A percentile compares a stretch with the other conserved stretches of the same genome.
Evolutionary conservation across 23 tunicate genomes (phyloP).

Genomic region (Halocynthia aurantium): DNA sequence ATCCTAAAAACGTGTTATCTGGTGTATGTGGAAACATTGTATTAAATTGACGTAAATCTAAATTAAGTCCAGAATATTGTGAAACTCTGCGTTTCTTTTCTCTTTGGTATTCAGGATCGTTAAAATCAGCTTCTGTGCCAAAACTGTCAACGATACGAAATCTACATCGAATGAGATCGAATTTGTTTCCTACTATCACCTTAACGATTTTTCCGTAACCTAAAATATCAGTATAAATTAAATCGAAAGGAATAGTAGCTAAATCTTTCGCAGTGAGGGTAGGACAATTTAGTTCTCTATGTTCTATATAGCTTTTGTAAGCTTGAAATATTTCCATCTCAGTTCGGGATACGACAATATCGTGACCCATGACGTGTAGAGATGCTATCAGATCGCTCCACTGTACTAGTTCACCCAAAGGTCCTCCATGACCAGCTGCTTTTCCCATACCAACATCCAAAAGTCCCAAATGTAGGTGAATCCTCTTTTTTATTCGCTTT

Average conservation of each 20-base stretch:
- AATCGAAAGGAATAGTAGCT: constrained; percentile 34
- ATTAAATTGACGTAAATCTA: constrained; percentile 10
- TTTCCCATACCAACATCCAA: constrained; percentile 39
- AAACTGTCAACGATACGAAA: constrained; percentile 81
- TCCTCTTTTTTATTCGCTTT: constrained; percentile 41
- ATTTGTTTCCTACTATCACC: constrained; percentile 19
- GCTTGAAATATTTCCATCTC: background rate
- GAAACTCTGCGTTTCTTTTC: background rate
- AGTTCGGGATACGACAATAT: constrained; percentile 19
- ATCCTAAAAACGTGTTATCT: constrained; percentile 88
- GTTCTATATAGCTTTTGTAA: background rate
- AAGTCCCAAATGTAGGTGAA: constrained; percentile 52
- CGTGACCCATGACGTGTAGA: constrained; percentile 70
- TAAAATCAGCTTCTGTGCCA: constrained; percentile 86
- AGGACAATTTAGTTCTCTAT: background rate
- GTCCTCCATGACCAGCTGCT: constrained; percentile 78
- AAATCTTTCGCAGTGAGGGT: background rate
- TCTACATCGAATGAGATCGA: constrained; percentile 47
- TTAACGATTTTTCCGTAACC: constrained; percentile 44
- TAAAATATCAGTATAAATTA: constrained; percentile 66
- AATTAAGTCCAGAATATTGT: constrained; percentile 17
- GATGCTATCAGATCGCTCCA: constrained; percentile 83
- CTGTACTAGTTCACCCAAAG: constrained; percentile 88
- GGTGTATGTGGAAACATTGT: constrained; percentile 69
- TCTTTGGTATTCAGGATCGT: constrained; percentile 32